A percentile compares a stretch with the other conserved stretches of the same genome.
Evolutionary conservation across 2,797 vertebrate genomes (phyloP).

Genomic region (Manis crassicaudata): DNA sequence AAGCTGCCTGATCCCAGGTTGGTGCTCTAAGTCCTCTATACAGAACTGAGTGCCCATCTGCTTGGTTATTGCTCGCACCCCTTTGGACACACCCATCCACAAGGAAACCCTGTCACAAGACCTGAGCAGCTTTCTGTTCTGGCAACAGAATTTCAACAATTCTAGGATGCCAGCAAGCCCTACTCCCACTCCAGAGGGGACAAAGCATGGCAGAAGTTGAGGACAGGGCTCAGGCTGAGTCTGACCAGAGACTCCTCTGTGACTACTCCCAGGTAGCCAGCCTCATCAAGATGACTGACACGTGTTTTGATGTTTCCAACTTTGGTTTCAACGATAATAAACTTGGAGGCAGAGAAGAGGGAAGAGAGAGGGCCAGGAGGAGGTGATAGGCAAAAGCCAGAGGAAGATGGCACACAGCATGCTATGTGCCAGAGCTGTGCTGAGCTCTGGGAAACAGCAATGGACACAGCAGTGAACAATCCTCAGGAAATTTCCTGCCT

Average conservation of each 20-base stretch:
- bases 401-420: not conserved
- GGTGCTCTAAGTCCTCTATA: too few relatives aligned
- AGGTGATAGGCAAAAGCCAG: not conserved
- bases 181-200: not conserved
- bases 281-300: constrained; percentile 70
- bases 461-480: not conserved
- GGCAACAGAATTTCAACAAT: not conserved
- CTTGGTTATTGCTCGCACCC: not conserved
- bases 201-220: not conserved
- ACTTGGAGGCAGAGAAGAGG: constrained; percentile 55
- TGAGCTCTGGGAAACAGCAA: not conserved
- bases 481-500: not conserved
- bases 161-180: not conserved
- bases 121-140: not conserved
- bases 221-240: accelerated
- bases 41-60: not conserved
- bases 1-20: not conserved
- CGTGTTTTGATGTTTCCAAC: constrained; percentile 80
- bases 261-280: constrained; percentile 69
- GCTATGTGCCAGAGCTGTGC: not conserved
- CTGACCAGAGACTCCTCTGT: constrained; percentile 17
- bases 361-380: constrained; percentile 36
- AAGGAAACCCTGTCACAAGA: not conserved
- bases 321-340: constrained; percentile 70
- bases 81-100: not conserved